A percentile compares a stretch with the other conserved stretches of the same genome.
Evolutionary conservation across 2,113 vertebrate genomes (phyloP).

Genomic region (Calyptomena viridis): DNA sequence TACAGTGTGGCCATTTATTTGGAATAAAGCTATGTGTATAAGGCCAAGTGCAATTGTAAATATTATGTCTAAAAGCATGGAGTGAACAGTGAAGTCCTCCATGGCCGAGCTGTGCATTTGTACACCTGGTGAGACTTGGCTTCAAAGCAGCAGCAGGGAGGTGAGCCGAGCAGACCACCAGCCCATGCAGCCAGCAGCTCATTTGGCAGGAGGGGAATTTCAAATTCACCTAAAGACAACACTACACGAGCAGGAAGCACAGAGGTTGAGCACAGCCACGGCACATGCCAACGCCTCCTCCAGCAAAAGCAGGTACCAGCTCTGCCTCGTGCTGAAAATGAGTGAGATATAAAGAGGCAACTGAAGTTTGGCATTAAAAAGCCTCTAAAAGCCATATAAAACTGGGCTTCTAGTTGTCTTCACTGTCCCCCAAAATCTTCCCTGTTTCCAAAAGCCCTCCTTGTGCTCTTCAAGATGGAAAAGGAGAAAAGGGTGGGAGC

Average conservation of each 20-base stretch:
- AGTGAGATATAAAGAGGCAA: background rate
- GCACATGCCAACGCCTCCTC: background rate
- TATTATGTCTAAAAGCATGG: background rate
- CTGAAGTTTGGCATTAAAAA: background rate
- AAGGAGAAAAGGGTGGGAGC: background rate
- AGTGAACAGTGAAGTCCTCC: background rate
- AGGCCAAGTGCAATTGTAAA: conserved; percentile 11
- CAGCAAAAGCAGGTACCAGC: background rate
- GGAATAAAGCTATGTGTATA: background rate
- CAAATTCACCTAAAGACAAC: background rate
- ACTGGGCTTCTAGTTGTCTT: background rate
- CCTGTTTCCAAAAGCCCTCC: background rate
- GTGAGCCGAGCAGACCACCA: background rate
- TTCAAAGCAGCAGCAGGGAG: background rate
- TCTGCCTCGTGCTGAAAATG: background rate
- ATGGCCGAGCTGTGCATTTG: background rate
- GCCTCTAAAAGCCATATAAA: background rate
- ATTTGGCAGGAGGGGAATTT: background rate
- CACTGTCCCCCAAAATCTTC: background rate
- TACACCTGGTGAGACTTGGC: conserved; percentile 11
- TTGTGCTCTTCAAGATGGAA: background rate
- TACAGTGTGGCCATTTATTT: background rate
- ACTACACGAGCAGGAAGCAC: accelerated
- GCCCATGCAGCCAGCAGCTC: background rate
- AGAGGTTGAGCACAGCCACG: background rate